Evolutionary conservation across 2,113 vertebrate species (phyloP).

Genomic region (Glaucidium brasilianum): DNA sequence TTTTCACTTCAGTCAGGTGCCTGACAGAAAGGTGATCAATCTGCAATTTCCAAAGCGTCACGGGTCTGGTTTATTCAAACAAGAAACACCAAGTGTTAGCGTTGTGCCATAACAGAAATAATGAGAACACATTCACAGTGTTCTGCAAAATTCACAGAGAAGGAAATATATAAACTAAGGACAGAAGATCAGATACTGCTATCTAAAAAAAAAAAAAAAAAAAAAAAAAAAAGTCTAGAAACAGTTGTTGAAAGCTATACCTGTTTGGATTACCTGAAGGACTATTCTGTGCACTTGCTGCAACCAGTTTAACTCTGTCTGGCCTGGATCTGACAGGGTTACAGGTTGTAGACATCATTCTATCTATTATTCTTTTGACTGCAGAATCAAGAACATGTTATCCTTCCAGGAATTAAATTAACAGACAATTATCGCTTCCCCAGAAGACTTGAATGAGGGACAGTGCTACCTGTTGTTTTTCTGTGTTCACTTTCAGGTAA

Average conservation of each 20-base stretch:
- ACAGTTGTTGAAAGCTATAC: background rate
- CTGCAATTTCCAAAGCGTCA: background rate
- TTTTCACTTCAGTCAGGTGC: background rate
- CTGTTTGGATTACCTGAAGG: background rate
- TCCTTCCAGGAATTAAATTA: background rate
- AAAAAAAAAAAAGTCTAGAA: background rate
- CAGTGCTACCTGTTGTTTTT: background rate
- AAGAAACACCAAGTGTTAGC: background rate
- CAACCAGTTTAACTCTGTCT: background rate
- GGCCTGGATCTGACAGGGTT: background rate
- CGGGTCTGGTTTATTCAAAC: background rate
- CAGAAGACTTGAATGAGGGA: background rate
- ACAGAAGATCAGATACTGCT: background rate
- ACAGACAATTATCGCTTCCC: background rate
- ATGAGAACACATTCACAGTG: accelerated
- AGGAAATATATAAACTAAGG: background rate
- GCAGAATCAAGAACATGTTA: background rate
- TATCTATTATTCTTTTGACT: background rate
- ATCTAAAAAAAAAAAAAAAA: background rate
- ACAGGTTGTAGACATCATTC: background rate
- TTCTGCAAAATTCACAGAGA: background rate
- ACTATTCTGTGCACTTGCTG: background rate
- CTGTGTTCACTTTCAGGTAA: background rate
- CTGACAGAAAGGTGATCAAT: background rate
- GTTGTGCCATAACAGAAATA: background rate